Conservation (phyloP, 2,888 invertebrate genomes). For the Zele albiditarsus region DNA sequence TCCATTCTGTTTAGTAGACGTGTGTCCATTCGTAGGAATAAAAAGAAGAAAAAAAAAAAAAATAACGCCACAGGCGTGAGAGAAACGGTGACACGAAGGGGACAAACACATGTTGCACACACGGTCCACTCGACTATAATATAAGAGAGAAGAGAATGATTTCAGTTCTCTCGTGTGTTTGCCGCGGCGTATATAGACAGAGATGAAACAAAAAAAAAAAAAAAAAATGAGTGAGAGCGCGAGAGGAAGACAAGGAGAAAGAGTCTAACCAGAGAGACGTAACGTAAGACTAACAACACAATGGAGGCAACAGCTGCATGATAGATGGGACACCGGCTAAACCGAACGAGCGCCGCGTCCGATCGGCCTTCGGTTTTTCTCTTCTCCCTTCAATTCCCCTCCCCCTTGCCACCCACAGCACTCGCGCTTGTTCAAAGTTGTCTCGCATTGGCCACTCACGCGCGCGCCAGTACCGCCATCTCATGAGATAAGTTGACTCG, state of each 20-base stretch:
- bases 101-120: constrained; percentile 71
- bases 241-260: neutral
- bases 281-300: constrained; percentile 72
- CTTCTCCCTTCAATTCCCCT: constrained; percentile 36
- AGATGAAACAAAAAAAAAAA: constrained; percentile 27
- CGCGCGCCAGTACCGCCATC: constrained; percentile 23
- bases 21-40: neutral
- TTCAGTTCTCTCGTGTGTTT: constrained; percentile 24
- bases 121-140: constrained; percentile 50
- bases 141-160: constrained; percentile 29
- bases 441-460: constrained; percentile 33
- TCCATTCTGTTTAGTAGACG: neutral
- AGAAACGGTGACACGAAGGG: constrained; percentile 43
- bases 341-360: constrained; percentile 52
- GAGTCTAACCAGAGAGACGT: constrained; percentile 55
- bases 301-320: constrained; percentile 72
- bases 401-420: constrained; percentile 36
- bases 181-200: neutral
- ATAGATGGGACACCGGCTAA: constrained; percentile 61
- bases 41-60: neutral
- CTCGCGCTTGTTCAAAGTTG: constrained; percentile 43
- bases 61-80: constrained; percentile 7
- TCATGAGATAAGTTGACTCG: constrained; percentile 35
- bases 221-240: constrained; percentile 27
- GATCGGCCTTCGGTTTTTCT: constrained; percentile 28